Conservation (phyloP, 2,888 invertebrate species). For the Boloria selene region DNA sequence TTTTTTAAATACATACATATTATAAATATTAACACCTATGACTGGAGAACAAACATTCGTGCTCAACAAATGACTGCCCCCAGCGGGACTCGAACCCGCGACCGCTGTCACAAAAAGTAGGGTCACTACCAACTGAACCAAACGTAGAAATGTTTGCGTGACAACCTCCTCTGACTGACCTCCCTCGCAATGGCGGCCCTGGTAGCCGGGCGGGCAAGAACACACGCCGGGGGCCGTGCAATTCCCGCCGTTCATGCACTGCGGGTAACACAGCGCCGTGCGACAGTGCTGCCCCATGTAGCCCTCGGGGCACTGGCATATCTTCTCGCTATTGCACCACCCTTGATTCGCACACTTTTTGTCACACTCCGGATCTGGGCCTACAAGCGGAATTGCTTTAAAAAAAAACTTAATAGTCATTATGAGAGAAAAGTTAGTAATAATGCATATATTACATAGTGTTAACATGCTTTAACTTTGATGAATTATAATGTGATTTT, state of each 20-base stretch:
- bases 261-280: slow-evolving; percentile 94
- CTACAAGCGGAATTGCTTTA: slow-evolving; percentile 58
- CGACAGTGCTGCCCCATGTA: slow-evolving; percentile 95
- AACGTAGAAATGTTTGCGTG: background rate
- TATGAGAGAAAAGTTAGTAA: too few relatives aligned
- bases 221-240: slow-evolving; percentile 95
- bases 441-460: too few relatives aligned
- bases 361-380: slow-evolving; percentile 94
- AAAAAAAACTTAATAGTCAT: too few relatives aligned
- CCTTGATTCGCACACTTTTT: slow-evolving; percentile 93
- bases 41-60: too few relatives aligned
- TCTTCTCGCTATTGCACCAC: slow-evolving; percentile 91
- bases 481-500: too few relatives aligned
- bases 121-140: too few relatives aligned
- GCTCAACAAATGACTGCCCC: too few relatives aligned
- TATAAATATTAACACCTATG: too few relatives aligned
- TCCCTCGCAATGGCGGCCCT: slow-evolving; percentile 95
- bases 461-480: too few relatives aligned
- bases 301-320: slow-evolving; percentile 94
- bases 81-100: too few relatives aligned
- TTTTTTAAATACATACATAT: too few relatives aligned
- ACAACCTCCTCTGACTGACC: slow-evolving; percentile 85
- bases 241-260: slow-evolving; percentile 95
- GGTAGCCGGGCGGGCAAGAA: slow-evolving; percentile 94
- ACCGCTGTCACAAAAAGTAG: too few relatives aligned